Evolutionary conservation across 2,888 invertebrate genomes (phyloP), one percentile per base, ranked within the genome.

Genomic region (Diabrotica balteata): DNA sequence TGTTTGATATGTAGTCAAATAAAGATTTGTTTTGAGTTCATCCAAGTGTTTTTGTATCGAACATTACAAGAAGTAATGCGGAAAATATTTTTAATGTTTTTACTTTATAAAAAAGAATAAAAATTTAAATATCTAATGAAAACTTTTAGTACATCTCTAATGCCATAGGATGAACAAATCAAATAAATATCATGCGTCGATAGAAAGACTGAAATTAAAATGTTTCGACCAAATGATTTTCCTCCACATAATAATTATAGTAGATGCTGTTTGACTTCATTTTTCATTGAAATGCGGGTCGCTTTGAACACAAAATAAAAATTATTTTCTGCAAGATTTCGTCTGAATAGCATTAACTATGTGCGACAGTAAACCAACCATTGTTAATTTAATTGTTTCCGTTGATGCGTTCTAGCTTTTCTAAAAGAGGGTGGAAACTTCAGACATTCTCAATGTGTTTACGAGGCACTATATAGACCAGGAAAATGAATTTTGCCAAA

Each of bases 321-420:
- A 80, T 81, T 80, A 82, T 84, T 83, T 83, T 84, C 84, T 84
- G 83, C 83, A 84, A 84, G 84, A 84, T 83, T 84, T 84, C 80
- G 78, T 80, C 77, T 80, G 82, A 83, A 84, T 84, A 75, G 81
- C 78, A 77, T 79, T 79, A 79, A 79, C 78, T 80, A 81, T 80
- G 80, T 80, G 81, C 80, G 79, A 71, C 82, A 81, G 82, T 83
- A 83, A 84, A 84, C 84, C 84, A 82, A 84, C 84, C 84, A 84
- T 84, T 84, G 84, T 84, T 83, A 81, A 83, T 84, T 84, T 84
- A 84, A 84, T 84, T 84, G 84, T 84, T 84, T 84, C 84, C 84
- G 84, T 83, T 84, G 83, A 83, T 82, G 82, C 81, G 82, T 80
- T 79, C 79, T 78, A 78, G 80, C 78, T 78, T 78, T 77, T 75